Evolutionary conservation across 2,113 vertebrate genomes (phyloP).

Genomic region (Plestiodon gilberti): DNA sequence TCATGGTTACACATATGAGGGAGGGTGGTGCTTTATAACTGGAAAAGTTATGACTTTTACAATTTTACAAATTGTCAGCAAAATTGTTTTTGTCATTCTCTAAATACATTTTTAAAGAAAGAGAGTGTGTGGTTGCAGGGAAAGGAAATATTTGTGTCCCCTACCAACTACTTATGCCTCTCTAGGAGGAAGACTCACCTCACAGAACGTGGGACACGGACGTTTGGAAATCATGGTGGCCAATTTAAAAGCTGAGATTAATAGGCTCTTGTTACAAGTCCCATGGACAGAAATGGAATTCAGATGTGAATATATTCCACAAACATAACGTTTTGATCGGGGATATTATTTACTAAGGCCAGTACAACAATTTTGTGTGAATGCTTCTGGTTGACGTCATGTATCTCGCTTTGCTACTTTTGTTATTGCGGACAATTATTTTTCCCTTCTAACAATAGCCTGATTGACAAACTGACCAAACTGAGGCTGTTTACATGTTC

Average conservation of each 20-base stretch:
- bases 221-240: neutral
- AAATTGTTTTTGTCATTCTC: too few relatives aligned
- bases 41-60: too few relatives aligned
- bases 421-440: slow-evolving; percentile 12
- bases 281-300: neutral
- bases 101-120: too few relatives aligned
- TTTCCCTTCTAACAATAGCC: neutral
- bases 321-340: neutral
- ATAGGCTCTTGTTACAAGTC: neutral
- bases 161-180: neutral
- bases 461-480: slow-evolving; percentile 8
- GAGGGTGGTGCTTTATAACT: too few relatives aligned
- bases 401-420: neutral
- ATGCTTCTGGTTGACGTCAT: neutral
- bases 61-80: too few relatives aligned
- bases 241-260: neutral
- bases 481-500: slow-evolving; percentile 15
- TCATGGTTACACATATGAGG: neutral
- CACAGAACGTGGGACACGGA: neutral
- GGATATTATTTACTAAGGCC: neutral
- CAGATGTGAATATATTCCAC: neutral
- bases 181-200: neutral
- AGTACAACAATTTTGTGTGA: neutral
- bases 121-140: neutral
- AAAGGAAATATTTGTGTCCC: neutral